Conservation (phyloP, 1,140 invertebrate species). For the Telenomus remus region DNA sequence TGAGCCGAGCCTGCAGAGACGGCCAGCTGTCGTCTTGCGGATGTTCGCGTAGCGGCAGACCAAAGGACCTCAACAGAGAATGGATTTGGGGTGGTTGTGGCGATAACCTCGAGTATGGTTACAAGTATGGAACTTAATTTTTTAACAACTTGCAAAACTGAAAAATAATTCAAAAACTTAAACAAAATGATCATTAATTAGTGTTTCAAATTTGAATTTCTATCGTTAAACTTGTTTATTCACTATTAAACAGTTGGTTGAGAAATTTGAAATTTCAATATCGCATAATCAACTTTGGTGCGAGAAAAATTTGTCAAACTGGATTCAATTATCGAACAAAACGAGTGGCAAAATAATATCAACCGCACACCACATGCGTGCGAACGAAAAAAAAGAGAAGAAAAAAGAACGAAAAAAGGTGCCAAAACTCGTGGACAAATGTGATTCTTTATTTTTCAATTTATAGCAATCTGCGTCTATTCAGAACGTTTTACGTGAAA, state of each 20-base stretch:
- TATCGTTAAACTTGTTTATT: too few species aligned
- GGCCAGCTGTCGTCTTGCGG: slow-evolving; percentile 91
- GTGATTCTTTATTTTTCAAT: slow-evolving; percentile 42
- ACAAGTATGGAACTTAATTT: slow-evolving; percentile 81
- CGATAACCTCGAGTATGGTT: slow-evolving; percentile 96
- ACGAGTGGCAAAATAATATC: slow-evolving; percentile 24
- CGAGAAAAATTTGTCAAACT: slow-evolving; percentile 19
- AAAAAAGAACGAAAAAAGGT: not conserved
- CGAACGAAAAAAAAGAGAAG: slow-evolving; percentile 17
- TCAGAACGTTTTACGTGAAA: slow-evolving; percentile 29
- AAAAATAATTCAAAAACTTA: too few species aligned
- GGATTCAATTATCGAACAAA: slow-evolving; percentile 36
- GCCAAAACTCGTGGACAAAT: slow-evolving; percentile 16
- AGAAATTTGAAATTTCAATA: too few species aligned
- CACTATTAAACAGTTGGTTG: too few species aligned
- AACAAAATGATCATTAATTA: too few species aligned
- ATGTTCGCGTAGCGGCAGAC: slow-evolving; percentile 86
- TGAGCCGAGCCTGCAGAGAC: slow-evolving; percentile 91
- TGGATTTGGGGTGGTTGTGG: slow-evolving; percentile 99
- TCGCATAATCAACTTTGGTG: slow-evolving; percentile 19
- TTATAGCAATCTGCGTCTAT: slow-evolving; percentile 40
- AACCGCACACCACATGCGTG: slow-evolving; percentile 7
- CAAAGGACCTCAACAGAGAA: slow-evolving; percentile 87
- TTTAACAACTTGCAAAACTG: not conserved
- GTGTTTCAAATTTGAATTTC: too few species aligned